Conservation (phyloP, 2,797 vertebrate genomes). For the Naso thynnoides region DNA sequence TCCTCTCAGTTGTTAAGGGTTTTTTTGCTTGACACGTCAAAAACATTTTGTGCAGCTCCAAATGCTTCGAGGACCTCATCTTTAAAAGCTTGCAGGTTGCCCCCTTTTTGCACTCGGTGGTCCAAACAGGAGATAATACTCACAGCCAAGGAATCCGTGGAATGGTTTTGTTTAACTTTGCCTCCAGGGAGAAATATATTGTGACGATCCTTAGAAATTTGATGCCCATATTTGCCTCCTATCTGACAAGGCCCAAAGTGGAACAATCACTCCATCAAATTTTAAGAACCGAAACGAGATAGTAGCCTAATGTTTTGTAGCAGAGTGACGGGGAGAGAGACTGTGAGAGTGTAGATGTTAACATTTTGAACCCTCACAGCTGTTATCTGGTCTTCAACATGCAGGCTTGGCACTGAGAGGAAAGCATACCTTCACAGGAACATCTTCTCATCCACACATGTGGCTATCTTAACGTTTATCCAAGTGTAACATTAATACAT, state of each 20-base stretch:
- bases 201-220: conserved; percentile 74
- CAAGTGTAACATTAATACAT: conserved; percentile 16
- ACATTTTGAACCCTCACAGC: conserved; percentile 58
- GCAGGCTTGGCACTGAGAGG: conserved; percentile 47
- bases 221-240: conserved; percentile 73
- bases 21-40: conserved; percentile 59
- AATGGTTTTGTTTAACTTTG: conserved; percentile 83
- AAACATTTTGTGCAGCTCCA: conserved; percentile 58
- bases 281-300: conserved; percentile 75
- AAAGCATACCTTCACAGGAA: conserved; percentile 39
- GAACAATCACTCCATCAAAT: conserved; percentile 69
- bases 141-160: conserved; percentile 78
- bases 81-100: conserved; percentile 66
- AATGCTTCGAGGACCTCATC: conserved; percentile 50
- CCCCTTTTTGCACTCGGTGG: conserved; percentile 67
- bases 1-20: conserved; percentile 62
- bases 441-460: conserved; percentile 41
- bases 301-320: conserved; percentile 48
- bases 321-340: conserved; percentile 40
- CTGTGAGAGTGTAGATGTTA: conserved; percentile 45
- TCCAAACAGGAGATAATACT: conserved; percentile 81
- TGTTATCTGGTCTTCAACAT: conserved; percentile 65
- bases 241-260: conserved; percentile 62
- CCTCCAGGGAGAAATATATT: conserved; percentile 77
- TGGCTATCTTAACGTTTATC: conserved; percentile 44